Evolutionary conservation across 2,113 vertebrate species (phyloP), one percentile per base, ranked within the genome.

Genomic region (Verasper variegatus): DNA sequence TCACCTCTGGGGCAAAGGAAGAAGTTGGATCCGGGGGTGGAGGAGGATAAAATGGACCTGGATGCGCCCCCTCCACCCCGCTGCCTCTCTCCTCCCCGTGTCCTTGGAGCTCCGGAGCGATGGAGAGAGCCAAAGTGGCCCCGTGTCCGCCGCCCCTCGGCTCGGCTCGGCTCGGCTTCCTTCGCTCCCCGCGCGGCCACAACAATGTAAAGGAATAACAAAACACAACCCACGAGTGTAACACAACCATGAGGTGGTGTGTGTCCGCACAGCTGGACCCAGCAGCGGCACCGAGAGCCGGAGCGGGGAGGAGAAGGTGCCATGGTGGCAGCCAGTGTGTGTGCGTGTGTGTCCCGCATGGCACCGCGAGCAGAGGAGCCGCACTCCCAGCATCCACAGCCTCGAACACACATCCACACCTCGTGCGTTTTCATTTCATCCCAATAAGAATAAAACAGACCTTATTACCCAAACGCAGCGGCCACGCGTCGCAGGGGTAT

Each of bases 81-180:
- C 71, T 31, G 35, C 35, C 68, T 74, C 78, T 56, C 78, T 56
- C 85, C 82, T 83, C 76, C 54, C 68, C 58, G 77, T 88, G 89
- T 91, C 86, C 89, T 88, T 91, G 88, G 81, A 83, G 83, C 86
- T 84, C 75, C 80, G 58, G 82, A 58, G 66, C 66, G 76, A 75
- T 78, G 80, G 72, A 76, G 66, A 82, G 83, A 85, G 77, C 63
- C 18, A 75, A 68, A 84, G 81, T 87, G 88, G 51, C 76, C 78
- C 76, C 47, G n/a, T 17, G 69, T 80, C 76, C n/a, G 68, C 61
- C 54, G 52, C 79, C 81, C 75, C 76, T 71, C 54, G 51, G 42
- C 76, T 60, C 65, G 1, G 11, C 37, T 51, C 47, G 7, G 15
- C 15, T 49, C 4, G 0, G 1, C 45, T n/a, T n/a, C n/a, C n/a